Evolutionary conservation across 2,797 vertebrate species (phyloP).

Genomic region (Astyanax mexicanus): DNA sequence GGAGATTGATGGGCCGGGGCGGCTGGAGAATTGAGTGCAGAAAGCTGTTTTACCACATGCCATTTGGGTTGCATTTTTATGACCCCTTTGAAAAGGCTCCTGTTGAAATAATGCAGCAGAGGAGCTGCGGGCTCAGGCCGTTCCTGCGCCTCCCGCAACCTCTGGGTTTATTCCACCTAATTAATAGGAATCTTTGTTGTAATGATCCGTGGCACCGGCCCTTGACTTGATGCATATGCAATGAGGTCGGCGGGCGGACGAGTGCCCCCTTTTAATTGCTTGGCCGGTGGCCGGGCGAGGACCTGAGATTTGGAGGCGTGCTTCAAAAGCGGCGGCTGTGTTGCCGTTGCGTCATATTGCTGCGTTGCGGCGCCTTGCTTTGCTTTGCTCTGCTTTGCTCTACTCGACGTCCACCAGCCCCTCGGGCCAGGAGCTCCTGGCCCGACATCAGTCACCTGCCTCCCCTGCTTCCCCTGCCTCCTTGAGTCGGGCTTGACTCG

Average conservation of each 20-base stretch:
- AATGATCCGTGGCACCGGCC: constrained; percentile 78
- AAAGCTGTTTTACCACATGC: constrained; percentile 53
- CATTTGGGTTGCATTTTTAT: constrained; percentile 56
- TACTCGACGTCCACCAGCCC: constrained; percentile 81
- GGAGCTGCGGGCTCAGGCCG: constrained; percentile 32
- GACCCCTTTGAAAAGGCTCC: constrained; percentile 54
- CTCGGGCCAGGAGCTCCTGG: constrained; percentile 82
- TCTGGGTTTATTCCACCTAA: constrained; percentile 80
- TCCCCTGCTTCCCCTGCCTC: too few species aligned
- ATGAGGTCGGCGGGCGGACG: constrained; percentile 72
- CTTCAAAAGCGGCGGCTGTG: constrained; percentile 59
- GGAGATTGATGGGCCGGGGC: constrained; percentile 51
- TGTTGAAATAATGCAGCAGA: constrained; percentile 51
- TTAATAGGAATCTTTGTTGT: constrained; percentile 86
- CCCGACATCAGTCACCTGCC: constrained; percentile 87
- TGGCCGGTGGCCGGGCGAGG: constrained; percentile 65
- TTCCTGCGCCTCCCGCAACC: constrained; percentile 72
- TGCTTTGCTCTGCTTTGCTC: constrained; percentile 79
- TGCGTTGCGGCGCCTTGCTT: too few species aligned
- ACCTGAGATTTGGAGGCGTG: constrained; percentile 60
- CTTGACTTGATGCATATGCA: constrained; percentile 80
- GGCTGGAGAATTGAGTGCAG: constrained; percentile 47
- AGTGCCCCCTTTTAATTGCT: constrained; percentile 64
- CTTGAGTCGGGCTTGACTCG: too few species aligned
- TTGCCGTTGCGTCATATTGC: too few species aligned